phyloP scores from a whole-genome alignment of 1,140 invertebrate genomes.

The Micrasema minimum region DNA sequence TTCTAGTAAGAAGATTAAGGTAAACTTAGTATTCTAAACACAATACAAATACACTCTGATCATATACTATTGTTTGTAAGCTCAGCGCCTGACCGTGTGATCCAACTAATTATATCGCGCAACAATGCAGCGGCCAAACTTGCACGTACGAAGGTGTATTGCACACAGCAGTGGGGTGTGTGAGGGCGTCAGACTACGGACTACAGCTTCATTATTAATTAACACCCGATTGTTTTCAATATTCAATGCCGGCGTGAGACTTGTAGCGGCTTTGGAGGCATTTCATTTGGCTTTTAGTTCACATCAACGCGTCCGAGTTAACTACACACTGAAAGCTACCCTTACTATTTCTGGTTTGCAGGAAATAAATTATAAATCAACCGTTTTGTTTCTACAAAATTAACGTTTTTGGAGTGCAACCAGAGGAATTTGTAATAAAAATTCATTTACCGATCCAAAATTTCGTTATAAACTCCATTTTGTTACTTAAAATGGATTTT shows the following conservation, averaged over 20 bases:
- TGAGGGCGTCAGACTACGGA: constrained; percentile 9
- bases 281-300: constrained; percentile 47
- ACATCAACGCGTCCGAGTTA: constrained; percentile 34
- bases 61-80: constrained; percentile 28
- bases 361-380: too few species aligned
- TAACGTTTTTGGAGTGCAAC: too few species aligned
- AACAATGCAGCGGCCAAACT: constrained; percentile 45
- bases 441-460: too few species aligned
- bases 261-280: constrained; percentile 39
- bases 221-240: constrained; percentile 52
- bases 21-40: too few species aligned
- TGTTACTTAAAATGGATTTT: too few species aligned
- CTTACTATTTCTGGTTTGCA: too few species aligned
- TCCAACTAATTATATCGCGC: constrained; percentile 48
- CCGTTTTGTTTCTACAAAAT: too few species aligned
- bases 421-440: too few species aligned
- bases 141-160: constrained; percentile 27
- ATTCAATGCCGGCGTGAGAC: constrained; percentile 44
- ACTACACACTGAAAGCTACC: not conserved
- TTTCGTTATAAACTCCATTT: too few species aligned
- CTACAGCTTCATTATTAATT: constrained; percentile 53
- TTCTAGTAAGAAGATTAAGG: too few species aligned
- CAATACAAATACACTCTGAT: too few species aligned
- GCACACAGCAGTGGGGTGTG: not conserved
- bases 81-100: constrained; percentile 35